Evolutionary conservation across 2,888 invertebrate species (phyloP).

Genomic region (Pandemis heparana): DNA sequence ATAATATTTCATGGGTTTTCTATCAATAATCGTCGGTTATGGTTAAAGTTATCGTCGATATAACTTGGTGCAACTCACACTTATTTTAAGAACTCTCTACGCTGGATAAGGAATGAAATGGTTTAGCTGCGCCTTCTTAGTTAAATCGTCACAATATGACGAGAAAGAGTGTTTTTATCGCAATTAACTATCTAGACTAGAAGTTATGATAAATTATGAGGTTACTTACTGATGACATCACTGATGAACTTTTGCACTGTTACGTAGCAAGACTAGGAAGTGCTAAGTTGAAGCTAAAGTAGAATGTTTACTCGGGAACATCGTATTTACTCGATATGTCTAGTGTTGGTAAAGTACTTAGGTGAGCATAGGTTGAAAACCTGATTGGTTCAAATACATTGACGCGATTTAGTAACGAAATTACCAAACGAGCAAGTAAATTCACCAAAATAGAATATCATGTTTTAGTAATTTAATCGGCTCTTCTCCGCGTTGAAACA

Average conservation of each 20-base stretch:
- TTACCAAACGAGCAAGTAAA: too few species aligned
- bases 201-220: neutral
- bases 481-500: too few species aligned
- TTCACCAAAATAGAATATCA: too few species aligned
- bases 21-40: too few species aligned
- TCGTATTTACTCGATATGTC: neutral
- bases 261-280: neutral
- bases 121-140: neutral
- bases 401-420: neutral
- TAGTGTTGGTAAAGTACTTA: neutral
- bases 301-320: neutral
- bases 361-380: neutral
- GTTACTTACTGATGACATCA: neutral
- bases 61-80: too few species aligned
- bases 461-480: too few species aligned
- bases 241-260: neutral
- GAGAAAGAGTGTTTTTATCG: neutral
- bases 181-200: neutral
- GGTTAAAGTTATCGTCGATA: too few species aligned
- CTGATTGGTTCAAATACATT: slow-evolving; percentile 6
- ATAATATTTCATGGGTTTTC: too few species aligned
- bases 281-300: neutral
- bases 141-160: neutral
- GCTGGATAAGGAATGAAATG: too few species aligned
- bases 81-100: too few species aligned